Conservation (phyloP, 2,888 invertebrate genomes). For the Dimorphilus gyrociliatus region DNA sequence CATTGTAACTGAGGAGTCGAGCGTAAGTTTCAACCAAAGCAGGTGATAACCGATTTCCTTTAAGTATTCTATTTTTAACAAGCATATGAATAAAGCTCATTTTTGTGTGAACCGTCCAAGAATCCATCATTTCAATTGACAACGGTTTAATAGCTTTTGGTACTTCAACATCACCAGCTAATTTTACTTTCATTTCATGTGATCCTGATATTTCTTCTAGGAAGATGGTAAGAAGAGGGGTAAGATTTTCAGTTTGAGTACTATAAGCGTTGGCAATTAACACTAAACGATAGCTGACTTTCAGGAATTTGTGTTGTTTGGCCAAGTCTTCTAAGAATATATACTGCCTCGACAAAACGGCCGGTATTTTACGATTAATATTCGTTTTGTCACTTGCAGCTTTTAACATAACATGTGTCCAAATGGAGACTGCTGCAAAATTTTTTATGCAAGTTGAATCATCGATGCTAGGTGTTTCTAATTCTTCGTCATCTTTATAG, state of each 20-base stretch:
- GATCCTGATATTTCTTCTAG: slow-evolving; percentile 60
- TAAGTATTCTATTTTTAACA: too few relatives aligned
- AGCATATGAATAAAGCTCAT: slow-evolving; percentile 55
- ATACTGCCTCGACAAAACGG: too few relatives aligned
- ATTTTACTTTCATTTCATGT: slow-evolving; percentile 24
- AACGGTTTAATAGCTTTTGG: slow-evolving; percentile 64
- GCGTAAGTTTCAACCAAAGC: slow-evolving; percentile 89
- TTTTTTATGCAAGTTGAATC: too few relatives aligned
- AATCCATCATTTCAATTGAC: slow-evolving; percentile 79
- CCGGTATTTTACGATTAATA: too few relatives aligned
- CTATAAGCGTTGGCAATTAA: slow-evolving; percentile 19
- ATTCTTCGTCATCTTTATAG: too few relatives aligned
- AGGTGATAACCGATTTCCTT: too few relatives aligned
- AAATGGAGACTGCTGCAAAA: too few relatives aligned
- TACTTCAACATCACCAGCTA: slow-evolving; percentile 37
- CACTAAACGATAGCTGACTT: slow-evolving; percentile 1
- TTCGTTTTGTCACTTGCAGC: too few relatives aligned
- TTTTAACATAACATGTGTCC: too few relatives aligned
- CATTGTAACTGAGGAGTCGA: slow-evolving; percentile 75
- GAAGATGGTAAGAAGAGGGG: slow-evolving; percentile 75
- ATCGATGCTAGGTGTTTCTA: too few relatives aligned
- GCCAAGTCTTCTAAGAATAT: too few relatives aligned
- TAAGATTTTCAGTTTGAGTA: slow-evolving; percentile 76
- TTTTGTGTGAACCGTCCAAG: slow-evolving; percentile 83
- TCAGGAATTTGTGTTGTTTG: too few relatives aligned